phyloP scores from a whole-genome alignment of 2,113 vertebrate species.

The Struthio camelus region DNA sequence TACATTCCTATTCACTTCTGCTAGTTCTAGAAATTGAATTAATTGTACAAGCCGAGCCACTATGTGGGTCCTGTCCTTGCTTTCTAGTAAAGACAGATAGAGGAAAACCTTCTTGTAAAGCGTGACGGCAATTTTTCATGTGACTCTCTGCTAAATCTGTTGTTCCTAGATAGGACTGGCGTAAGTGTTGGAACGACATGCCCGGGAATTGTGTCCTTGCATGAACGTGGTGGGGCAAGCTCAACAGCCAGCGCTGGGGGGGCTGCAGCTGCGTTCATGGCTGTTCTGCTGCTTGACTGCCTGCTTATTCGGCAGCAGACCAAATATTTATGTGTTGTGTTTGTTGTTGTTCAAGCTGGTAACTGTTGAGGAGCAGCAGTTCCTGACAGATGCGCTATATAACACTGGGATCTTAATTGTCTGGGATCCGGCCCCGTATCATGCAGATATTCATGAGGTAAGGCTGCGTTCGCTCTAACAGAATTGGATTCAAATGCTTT shows the following conservation, averaged over 20 bases:
- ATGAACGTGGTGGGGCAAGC: not conserved
- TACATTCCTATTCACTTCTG: not conserved
- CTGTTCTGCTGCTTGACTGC: not conserved
- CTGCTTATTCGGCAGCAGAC: not conserved
- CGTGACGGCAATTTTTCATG: not conserved
- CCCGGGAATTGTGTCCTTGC: not conserved
- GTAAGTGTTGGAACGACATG: accelerated
- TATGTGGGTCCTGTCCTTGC: accelerated
- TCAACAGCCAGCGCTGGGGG: not conserved
- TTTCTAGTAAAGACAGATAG: not conserved
- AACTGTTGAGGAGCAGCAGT: constrained; percentile 64
- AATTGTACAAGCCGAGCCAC: not conserved
- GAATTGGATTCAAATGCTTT: not conserved
- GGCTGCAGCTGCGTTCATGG: not conserved
- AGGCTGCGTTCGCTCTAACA: not conserved
- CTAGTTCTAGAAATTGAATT: not conserved
- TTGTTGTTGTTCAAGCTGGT: constrained; percentile 72
- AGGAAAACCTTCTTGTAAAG: not conserved
- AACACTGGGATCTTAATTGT: constrained; percentile 78
- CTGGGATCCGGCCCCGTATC: constrained; percentile 83
- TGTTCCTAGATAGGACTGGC: not conserved
- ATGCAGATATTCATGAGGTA: constrained; percentile 78
- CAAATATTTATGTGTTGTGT: not conserved
- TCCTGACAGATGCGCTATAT: constrained; percentile 74
- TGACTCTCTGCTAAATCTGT: not conserved